A percentile compares a stretch with the other conserved stretches of the same genome.
Conservation (phyloP, 2,113 vertebrate species). For the Trematocara stigmaticum region DNA sequence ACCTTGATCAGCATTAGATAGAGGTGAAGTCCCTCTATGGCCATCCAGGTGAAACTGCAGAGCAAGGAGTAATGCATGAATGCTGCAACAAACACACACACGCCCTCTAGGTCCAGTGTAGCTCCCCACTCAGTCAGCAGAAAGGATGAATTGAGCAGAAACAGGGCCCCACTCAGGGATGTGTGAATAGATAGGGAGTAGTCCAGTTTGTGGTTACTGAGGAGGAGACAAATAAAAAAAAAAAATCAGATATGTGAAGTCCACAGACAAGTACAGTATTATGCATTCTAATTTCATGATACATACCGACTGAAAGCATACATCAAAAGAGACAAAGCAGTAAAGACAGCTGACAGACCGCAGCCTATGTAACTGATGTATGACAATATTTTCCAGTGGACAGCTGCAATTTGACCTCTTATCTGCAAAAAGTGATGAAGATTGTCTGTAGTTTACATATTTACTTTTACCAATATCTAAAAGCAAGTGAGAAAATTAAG, state of each 20-base stretch:
- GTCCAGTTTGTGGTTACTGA: conserved; percentile 38
- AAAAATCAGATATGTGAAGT: background rate
- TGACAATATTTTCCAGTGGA: conserved; percentile 61
- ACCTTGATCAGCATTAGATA: conserved; percentile 52
- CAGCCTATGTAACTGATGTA: conserved; percentile 64
- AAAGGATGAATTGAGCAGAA: conserved; percentile 67
- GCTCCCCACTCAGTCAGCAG: conserved; percentile 65
- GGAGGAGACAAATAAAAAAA: background rate
- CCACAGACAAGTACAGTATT: background rate
- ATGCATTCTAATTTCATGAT: background rate
- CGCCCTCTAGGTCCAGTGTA: background rate
- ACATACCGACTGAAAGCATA: conserved; percentile 51
- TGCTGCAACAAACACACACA: conserved; percentile 59
- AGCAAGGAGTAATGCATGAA: conserved; percentile 65
- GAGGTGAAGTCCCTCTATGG: conserved; percentile 69
- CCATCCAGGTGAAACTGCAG: conserved; percentile 71
- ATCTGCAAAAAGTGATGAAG: conserved; percentile 15
- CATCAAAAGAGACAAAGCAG: conserved; percentile 31
- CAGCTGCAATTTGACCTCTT: background rate
- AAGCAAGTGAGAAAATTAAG: background rate
- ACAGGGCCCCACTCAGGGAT: conserved; percentile 61
- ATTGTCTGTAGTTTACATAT: background rate
- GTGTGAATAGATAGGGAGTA: conserved; percentile 54
- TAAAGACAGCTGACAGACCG: conserved; percentile 61
- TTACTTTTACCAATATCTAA: background rate